phyloP scores from a whole-genome alignment of 2,797 vertebrate genomes.

The Psittacula echo region DNA sequence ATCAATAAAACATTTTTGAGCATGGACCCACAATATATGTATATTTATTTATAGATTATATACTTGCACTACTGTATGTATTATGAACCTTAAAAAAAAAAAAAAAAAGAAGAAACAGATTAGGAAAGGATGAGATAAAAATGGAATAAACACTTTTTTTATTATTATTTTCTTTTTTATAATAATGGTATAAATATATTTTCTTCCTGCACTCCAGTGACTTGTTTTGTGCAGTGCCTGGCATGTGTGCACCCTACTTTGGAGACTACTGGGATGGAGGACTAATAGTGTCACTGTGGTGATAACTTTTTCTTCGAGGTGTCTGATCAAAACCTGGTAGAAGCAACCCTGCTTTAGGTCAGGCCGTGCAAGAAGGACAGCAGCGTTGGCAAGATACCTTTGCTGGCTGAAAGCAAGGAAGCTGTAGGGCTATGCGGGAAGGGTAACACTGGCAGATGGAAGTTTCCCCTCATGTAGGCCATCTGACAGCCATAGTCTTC shows the following conservation, averaged over 20 bases:
- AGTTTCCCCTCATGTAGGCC: neutral
- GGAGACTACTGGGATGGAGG: neutral
- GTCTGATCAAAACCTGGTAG: neutral
- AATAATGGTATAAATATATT: neutral
- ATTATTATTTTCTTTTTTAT: neutral
- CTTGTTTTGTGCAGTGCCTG: neutral
- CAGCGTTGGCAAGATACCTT: neutral
- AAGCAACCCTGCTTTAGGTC: neutral
- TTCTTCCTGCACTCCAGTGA: neutral
- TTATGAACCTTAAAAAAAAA: neutral
- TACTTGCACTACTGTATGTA: neutral
- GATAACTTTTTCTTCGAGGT: neutral
- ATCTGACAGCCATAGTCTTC: neutral
- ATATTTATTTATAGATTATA: neutral
- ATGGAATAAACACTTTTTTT: neutral
- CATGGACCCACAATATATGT: neutral
- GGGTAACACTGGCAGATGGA: neutral
- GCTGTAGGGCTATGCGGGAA: fast-evolving
- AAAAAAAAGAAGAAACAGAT: neutral
- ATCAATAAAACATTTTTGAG: neutral
- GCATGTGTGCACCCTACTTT: fast-evolving
- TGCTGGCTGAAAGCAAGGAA: neutral
- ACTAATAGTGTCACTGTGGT: neutral
- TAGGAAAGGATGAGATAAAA: neutral
- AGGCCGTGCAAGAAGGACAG: neutral